Base-by-base conservation (phyloP, 2,797 vertebrate species). In the Phyllotis vaccarum region DNA sequence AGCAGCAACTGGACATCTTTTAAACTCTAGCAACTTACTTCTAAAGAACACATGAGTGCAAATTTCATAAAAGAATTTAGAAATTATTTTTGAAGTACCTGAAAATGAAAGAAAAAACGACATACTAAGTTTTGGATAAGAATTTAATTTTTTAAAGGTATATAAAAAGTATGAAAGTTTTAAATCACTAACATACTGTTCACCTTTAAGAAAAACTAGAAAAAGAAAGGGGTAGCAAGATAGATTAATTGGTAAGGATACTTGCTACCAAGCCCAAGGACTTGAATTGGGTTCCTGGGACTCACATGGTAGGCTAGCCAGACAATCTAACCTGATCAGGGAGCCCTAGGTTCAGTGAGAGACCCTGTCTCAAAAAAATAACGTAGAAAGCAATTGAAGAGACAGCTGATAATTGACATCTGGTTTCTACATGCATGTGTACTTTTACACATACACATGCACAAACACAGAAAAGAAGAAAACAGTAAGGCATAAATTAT, bases 171-270 rank as follows among this genome's bases (percentile, higher is more conserved):
- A 72, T 80, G 64, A 83, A 94, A 96, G 10, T n/a, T 72, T n/a
- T 85, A 58, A 93, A 89, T 79, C 80, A 54, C 6, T 86, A 34
- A 74, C 37, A 34, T 86, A 88, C 86, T 40, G 54, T 94, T 91
- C 43, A 7, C 75, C 19, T 96, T 93, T 46, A 13, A 89, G 37
- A 52, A 96, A 96, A 93, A 88, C 62, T 79, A 91, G 83, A 91
- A 89, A 96, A 89, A 52, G 49, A 90, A 85, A 52, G 19, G 62
- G 19, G 62, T 85, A 52, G 43, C 62, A 68, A 85, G 43, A 68
- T 85, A 21, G 40, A 66, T 66, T 66, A 49, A 10, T 85, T 29
- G 21, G 62, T 68, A 49, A 60, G 17, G 43, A 34, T 43, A 85
- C 62, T 85, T 6, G 37, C 7, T 85, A 31, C 31, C 21, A 85